These are phyloP conservation scores for Melieria picta DNA, from an alignment of 2,888 invertebrate genomes.

Conservation along the genomic window DNA sequence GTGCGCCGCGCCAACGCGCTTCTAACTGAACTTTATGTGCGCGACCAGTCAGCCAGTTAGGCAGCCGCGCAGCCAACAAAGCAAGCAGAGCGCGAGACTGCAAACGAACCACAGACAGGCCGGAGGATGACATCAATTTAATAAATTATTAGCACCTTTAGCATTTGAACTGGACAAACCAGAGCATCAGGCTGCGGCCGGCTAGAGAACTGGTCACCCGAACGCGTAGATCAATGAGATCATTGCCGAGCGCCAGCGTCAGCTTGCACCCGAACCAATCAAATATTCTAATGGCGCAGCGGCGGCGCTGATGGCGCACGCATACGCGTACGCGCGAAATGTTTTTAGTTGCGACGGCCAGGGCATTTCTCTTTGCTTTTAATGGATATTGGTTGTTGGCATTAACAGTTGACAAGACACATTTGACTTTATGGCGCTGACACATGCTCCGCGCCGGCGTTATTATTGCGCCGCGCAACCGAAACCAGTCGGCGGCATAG, in stretches of 20 bases:
- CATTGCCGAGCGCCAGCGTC: not conserved
- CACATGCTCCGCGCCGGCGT: no score
- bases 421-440: not conserved
- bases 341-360: not conserved
- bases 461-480: no score
- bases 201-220: not conserved
- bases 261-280: not conserved
- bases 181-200: constrained; percentile 37
- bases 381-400: constrained; percentile 1
- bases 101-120: not conserved
- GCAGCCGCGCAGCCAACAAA: not conserved
- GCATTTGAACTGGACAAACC: constrained; percentile 59
- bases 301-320: not conserved
- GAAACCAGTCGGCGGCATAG: not conserved
- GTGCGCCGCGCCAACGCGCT: not conserved
- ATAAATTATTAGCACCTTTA: constrained; percentile 60
- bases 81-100: no score
- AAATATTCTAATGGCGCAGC: not conserved
- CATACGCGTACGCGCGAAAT: not conserved
- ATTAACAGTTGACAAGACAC: constrained; percentile 3
- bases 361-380: not conserved
- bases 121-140: constrained; percentile 42
- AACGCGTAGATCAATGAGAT: constrained; percentile 10
- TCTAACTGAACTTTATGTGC: not conserved
- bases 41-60: not conserved